phyloP scores from a whole-genome alignment of 2,888 invertebrate genomes.

The Lissonota sp. region DNA sequence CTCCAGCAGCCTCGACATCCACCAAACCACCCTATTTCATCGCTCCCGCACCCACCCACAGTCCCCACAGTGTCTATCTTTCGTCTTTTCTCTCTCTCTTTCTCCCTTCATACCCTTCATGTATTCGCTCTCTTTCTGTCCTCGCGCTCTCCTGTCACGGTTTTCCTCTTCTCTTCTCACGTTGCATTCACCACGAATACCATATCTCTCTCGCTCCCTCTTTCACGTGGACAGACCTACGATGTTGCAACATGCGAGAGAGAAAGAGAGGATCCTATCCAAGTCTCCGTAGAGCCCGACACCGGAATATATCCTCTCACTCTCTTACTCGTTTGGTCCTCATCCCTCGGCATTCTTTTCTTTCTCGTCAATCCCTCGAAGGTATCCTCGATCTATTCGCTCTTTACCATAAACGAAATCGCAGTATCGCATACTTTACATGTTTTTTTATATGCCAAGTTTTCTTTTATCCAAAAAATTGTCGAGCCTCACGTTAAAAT shows the following conservation, averaged over 20 bases:
- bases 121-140: conserved; percentile 47
- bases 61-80: conserved; percentile 61
- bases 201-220: not conserved
- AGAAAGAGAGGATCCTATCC: conserved; percentile 41
- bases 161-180: conserved; percentile 66
- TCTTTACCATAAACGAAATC: conserved; percentile 22
- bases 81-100: conserved; percentile 34
- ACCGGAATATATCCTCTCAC: conserved; percentile 14
- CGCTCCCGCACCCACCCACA: conserved; percentile 52
- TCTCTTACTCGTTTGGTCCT: not conserved
- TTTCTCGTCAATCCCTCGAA: conserved; percentile 35
- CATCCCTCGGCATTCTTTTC: conserved; percentile 58
- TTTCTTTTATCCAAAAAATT: too few relatives aligned
- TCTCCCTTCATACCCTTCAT: conserved; percentile 44
- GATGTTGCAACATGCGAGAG: conserved; percentile 43
- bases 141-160: conserved; percentile 71
- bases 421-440: not conserved
- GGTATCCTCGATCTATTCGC: conserved; percentile 25
- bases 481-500: too few relatives aligned
- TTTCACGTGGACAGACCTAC: conserved; percentile 45
- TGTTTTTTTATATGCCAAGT: conserved; percentile 10
- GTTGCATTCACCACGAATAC: conserved; percentile 60
- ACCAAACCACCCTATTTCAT: conserved; percentile 62
- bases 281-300: conserved; percentile 38
- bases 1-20: conserved; percentile 53